phyloP scores from a whole-genome alignment of 2,797 vertebrate species.

The Hypotaenidia okinawae region DNA sequence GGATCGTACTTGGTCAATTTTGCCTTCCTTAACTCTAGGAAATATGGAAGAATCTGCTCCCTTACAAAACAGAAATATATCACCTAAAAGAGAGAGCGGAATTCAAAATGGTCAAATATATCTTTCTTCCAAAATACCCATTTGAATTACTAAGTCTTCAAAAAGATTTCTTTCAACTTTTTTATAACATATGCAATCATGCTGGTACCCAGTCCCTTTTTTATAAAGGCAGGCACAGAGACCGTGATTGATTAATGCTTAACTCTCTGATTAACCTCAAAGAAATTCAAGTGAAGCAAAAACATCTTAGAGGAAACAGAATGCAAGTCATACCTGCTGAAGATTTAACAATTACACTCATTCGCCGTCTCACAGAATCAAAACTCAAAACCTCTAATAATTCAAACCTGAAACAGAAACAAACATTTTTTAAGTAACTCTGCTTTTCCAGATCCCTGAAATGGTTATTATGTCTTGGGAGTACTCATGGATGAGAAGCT shows the following conservation, averaged over 20 bases:
- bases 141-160: not conserved
- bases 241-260: not conserved
- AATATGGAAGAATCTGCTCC: constrained; percentile 98
- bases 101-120: not conserved
- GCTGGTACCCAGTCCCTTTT: not conserved
- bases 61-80: constrained; percentile 94
- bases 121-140: not conserved
- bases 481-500: too few relatives aligned
- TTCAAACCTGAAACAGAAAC: constrained; percentile 83
- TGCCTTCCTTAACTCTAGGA: constrained; percentile 91
- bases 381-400: constrained; percentile 92
- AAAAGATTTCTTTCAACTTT: not conserved
- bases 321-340: constrained; percentile 78
- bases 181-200: not conserved
- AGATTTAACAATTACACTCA: constrained; percentile 94
- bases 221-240: not conserved
- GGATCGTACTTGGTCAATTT: constrained; percentile 89
- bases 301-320: not conserved
- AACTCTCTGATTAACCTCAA: not conserved
- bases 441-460: not conserved
- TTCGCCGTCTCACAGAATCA: constrained; percentile 93
- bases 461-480: not conserved
- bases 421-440: not conserved
- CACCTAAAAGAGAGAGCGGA: constrained; percentile 78
- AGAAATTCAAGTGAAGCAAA: not conserved